Evolutionary conservation across 2,113 vertebrate species (phyloP).

Genomic region (Indri indri): DNA sequence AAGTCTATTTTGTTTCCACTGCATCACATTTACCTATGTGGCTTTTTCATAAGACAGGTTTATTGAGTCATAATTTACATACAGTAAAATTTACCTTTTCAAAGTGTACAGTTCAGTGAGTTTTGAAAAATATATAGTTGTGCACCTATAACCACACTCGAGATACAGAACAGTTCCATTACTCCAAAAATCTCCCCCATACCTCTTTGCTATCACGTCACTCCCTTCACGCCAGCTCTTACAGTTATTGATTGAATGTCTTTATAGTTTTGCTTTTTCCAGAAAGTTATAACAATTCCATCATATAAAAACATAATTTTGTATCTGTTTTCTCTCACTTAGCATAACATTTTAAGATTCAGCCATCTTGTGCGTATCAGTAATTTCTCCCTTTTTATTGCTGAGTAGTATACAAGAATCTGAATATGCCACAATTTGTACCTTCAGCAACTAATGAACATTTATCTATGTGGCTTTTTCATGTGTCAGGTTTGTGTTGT

Average conservation of each 20-base stretch:
- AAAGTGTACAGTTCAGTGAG: neutral
- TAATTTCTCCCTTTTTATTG: neutral
- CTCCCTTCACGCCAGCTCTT: neutral
- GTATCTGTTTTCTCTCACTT: neutral
- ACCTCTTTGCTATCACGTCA: neutral
- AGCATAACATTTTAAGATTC: neutral
- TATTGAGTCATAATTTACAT: neutral
- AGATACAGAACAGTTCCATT: neutral
- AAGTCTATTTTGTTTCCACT: neutral
- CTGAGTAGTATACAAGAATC: no score
- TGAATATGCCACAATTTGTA: neutral
- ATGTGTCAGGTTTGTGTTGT: neutral
- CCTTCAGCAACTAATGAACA: neutral
- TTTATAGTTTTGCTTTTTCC: neutral
- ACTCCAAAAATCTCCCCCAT: neutral
- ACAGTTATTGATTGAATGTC: neutral
- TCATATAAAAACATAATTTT: neutral
- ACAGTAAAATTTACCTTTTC: neutral
- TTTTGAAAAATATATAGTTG: neutral
- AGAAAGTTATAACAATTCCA: neutral
- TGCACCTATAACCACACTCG: neutral
- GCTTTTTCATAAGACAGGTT: neutral
- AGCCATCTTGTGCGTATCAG: neutral
- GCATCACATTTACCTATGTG: neutral
- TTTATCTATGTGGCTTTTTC: no score